A percentile compares a stretch with the other conserved stretches of the same genome.
Evolutionary conservation across 1,140 invertebrate genomes (phyloP).

Genomic region (Drosophila truncata): DNA sequence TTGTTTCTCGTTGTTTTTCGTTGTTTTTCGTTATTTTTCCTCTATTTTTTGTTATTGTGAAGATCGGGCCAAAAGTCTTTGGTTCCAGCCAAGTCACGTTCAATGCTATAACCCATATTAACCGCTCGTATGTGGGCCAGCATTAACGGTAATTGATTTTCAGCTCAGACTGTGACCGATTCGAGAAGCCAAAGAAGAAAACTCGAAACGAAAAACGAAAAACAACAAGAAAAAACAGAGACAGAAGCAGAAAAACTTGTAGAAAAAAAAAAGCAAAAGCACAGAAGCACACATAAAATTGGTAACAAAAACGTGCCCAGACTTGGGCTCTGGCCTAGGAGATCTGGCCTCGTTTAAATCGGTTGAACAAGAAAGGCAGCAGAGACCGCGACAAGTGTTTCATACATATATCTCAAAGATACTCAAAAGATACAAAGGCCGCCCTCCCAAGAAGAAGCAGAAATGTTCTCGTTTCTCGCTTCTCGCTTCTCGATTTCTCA

Average conservation of each 20-base stretch:
- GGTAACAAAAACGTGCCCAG: constrained; percentile 74
- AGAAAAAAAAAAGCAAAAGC: constrained; percentile 1
- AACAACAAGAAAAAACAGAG: neutral
- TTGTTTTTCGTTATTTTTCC: neutral
- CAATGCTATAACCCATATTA: constrained; percentile 61
- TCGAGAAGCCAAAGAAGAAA: constrained; percentile 38
- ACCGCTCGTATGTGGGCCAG: constrained; percentile 24
- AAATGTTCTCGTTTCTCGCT: constrained; percentile 50
- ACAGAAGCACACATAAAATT: constrained; percentile 52
- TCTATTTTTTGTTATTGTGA: constrained; percentile 4
- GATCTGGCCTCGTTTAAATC: constrained; percentile 55
- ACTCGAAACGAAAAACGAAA: constrained; percentile 13
- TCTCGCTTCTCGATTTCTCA: constrained; percentile 17
- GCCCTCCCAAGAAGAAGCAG: constrained; percentile 19
- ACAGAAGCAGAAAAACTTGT: constrained; percentile 2
- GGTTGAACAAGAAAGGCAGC: constrained; percentile 20
- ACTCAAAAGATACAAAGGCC: constrained; percentile 21
- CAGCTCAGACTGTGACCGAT: constrained; percentile 49
- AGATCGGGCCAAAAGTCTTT: constrained; percentile 25
- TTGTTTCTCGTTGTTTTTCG: neutral
- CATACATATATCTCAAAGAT: constrained; percentile 28
- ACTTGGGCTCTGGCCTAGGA: constrained; percentile 50
- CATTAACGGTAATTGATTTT: constrained; percentile 79
- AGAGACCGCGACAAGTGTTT: constrained; percentile 15
- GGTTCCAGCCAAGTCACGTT: constrained; percentile 70